Conservation (phyloP, 2,888 invertebrate genomes). For the Diplolepis rosae region DNA sequence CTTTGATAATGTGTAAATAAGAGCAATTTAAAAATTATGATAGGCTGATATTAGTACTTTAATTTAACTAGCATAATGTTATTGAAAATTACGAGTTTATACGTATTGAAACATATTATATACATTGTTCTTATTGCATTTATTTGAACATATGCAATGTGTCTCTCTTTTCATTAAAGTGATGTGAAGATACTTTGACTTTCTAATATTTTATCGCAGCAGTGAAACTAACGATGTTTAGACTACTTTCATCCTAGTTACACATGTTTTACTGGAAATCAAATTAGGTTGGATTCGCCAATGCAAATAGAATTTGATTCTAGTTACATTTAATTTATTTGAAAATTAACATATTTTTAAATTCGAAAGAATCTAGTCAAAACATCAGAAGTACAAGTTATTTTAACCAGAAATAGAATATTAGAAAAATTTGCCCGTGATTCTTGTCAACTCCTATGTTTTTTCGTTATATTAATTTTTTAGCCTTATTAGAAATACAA, state of each 20-base stretch:
- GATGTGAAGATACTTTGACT: conserved; percentile 19
- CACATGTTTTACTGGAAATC: neutral
- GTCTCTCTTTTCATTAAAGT: conserved; percentile 5
- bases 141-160: neutral
- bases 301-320: neutral
- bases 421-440: no score
- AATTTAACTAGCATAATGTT: neutral
- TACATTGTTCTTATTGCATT: neutral
- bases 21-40: neutral
- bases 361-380: no score
- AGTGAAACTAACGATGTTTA: conserved; percentile 25
- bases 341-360: neutral
- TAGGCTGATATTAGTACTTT: neutral
- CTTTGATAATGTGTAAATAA: neutral
- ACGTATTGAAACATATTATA: neutral
- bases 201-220: conserved; percentile 28
- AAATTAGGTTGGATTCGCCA: conserved; percentile 4
- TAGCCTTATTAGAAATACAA: no score
- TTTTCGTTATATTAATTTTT: no score
- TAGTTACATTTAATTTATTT: neutral
- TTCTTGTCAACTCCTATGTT: no score
- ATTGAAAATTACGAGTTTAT: no score
- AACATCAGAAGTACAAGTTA: no score
- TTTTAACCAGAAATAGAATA: no score
- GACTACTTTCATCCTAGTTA: conserved; percentile 28